A percentile compares a stretch with the other conserved stretches of the same genome.
Evolutionary conservation across 2,888 invertebrate species (phyloP).

Genomic region (Torymus aiolomorphi): DNA sequence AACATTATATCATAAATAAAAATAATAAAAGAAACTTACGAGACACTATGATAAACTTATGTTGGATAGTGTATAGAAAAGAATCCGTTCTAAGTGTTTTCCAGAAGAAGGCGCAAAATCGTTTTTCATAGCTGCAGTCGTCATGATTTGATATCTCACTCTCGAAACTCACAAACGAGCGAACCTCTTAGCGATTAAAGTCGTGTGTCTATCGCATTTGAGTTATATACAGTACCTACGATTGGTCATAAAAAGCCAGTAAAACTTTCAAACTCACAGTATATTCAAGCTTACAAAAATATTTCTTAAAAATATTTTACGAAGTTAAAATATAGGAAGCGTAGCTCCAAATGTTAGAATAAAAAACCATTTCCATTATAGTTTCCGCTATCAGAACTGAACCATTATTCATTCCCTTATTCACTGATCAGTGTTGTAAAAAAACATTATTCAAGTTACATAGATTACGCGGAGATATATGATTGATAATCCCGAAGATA

Average conservation of each 20-base stretch:
- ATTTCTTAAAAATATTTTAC: slow-evolving; percentile 36
- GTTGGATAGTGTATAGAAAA: slow-evolving; percentile 1
- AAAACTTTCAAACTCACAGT: slow-evolving; percentile 49
- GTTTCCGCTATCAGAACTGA: no score
- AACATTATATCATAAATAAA: not conserved
- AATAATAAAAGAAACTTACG: not conserved
- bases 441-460: slow-evolving; percentile 28
- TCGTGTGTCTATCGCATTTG: slow-evolving; percentile 69
- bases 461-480: slow-evolving; percentile 25
- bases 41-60: slow-evolving; percentile 13
- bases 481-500: slow-evolving; percentile 46
- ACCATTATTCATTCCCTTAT: slow-evolving; percentile 6
- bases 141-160: slow-evolving; percentile 49
- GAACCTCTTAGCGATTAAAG: slow-evolving; percentile 72
- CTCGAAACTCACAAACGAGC: slow-evolving; percentile 47
- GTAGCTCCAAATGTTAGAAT: not conserved
- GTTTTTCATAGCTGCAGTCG: slow-evolving; percentile 31
- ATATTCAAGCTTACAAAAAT: slow-evolving; percentile 23
- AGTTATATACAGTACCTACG: slow-evolving; percentile 63
- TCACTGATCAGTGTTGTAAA: slow-evolving; percentile 14
- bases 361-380: no score
- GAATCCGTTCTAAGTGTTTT: slow-evolving; percentile 18
- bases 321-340: not conserved
- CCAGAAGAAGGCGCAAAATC: slow-evolving; percentile 41
- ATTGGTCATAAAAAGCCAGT: slow-evolving; percentile 52